Base-by-base conservation (phyloP, 1,140 invertebrate genomes). In the Teleopsis dalmanni region DNA sequence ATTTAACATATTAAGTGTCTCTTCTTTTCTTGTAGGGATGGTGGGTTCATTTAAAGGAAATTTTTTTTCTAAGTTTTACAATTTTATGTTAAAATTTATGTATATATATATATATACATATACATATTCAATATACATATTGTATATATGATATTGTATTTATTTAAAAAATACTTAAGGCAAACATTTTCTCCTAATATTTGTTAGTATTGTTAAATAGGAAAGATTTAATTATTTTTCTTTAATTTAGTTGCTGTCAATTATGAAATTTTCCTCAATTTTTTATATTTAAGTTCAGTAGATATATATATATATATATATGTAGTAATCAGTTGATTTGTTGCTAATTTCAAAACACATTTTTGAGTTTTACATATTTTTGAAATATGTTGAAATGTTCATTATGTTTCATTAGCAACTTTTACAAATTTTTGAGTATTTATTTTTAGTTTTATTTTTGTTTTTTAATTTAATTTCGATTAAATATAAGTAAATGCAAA, bases 161-260 rank as follows among this genome's bases (percentile, higher is more conserved):
- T 21, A 40, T 23, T 40, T 40, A 40, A 40, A 40, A 40, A 40
- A 40, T 27, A 42, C 40, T 42, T 42, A 42, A 42, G 40, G 40
- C 40, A 42, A 26, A 42, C 40, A 14, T 42, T 42, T 26, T 42
- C n/a, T n/a, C n/a, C n/a, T n/a, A n/a, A n/a, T n/a, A n/a, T n/a
- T n/a, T n/a, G n/a, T n/a, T n/a, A n/a, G n/a, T n/a, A n/a, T n/a
- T n/a, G n/a, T n/a, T n/a, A n/a, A n/a, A 16, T 42, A 42, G 40
- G 40, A 42, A 42, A 42, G 40, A 42, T 26, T 18, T 42, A 26
- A 42, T 42, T 42, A 42, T 42, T 42, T 22, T 42, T 37, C 9
- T 37, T 37, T 37, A 21, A 19, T 37, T 40, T 23, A 21, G 21
- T 11, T 18, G 37, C 25, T 23, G 10, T 40, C 3, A 5, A 5